Evolutionary conservation across 2,797 vertebrate genomes (phyloP), one percentile per base, ranked within the genome.

Genomic region (Numenius phaeopus): DNA sequence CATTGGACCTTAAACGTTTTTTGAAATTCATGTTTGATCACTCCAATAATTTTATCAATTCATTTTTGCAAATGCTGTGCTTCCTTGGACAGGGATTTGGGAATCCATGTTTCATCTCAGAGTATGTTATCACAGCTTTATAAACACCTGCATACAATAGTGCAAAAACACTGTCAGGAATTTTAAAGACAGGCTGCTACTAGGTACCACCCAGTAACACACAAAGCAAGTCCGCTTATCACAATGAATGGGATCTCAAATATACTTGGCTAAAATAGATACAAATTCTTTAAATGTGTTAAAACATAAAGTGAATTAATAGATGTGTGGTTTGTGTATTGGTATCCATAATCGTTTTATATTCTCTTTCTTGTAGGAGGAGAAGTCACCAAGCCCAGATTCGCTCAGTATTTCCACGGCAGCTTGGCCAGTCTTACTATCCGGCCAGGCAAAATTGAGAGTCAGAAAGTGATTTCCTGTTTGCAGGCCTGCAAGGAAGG

Each of bases 401-500:
- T 99, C 97, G 99, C 99, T 50, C 99, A 99, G 86, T 99, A 99
- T 96, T 99, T 99, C 97, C 99, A 99, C 3, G 99, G 99, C 81
- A 99, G 99, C 96, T 98, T 99, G 87, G 99, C 99, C n/a, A 99
- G 99, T 59, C 99, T 99, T 78, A 99, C 99, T 24, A 99, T 99
- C 76, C 98, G 99, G 44, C 99, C 99, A 4, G 99, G 99, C 37
- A 99, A 99, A 98, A 99, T 99, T 61, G 99, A 99, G 97, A 99
- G 99, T 94, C 99, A 99, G 97, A 99, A 99, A 97, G 99, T 99
- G 90, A 99, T 99, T 97, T 99, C 99, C 98, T 99, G 99, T 97
- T 98, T 99, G 97, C 99, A 99, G 95, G 99, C 99, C 96, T 99
- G 99, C 98, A 99, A 99, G 96, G 99, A 99, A 96, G 99, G 99